Evolutionary conservation across 2,888 invertebrate genomes (phyloP).

Genomic region (Teleogryllus oceanicus): DNA sequence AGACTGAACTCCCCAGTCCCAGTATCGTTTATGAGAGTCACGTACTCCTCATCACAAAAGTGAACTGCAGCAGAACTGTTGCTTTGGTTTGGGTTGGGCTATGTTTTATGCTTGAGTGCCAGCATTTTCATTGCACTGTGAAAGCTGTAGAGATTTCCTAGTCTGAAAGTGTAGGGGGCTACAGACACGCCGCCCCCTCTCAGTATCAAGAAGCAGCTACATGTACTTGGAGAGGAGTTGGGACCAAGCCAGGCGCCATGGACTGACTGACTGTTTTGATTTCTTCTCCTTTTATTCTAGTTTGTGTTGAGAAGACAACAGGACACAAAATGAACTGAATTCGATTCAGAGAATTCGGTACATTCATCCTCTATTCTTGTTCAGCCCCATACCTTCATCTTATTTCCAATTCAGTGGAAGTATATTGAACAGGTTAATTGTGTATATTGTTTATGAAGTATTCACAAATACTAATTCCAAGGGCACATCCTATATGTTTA

Average conservation of each 20-base stretch:
- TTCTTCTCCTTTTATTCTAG: conserved; percentile 19
- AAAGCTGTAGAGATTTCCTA: conserved; percentile 21
- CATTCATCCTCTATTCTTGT: conserved; percentile 3
- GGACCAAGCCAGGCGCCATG: conserved; percentile 32
- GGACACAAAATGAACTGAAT: conserved; percentile 11
- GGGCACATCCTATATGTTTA: conserved; percentile 23
- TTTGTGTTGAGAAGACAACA: conserved; percentile 27
- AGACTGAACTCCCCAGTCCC: conserved; percentile 21
- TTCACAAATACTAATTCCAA: conserved; percentile 24
- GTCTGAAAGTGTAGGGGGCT: conserved; percentile 18
- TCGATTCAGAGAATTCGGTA: neutral
- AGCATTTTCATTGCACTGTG: neutral
- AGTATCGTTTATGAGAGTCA: neutral
- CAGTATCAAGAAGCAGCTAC: conserved; percentile 23
- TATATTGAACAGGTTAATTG: conserved; percentile 29
- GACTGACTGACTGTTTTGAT: conserved; percentile 24
- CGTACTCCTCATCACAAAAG: neutral
- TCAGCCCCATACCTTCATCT: neutral
- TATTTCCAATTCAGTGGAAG: conserved; percentile 21
- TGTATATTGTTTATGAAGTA: conserved; percentile 30
- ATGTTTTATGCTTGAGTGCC: conserved; percentile 1
- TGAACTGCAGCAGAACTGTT: neutral
- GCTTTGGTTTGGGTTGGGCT: conserved; percentile 2
- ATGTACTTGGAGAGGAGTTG: conserved; percentile 31
- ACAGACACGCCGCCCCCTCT: conserved; percentile 18